Base-by-base conservation (phyloP, 2,888 invertebrate genomes). In the Iselma pallidipennis region DNA sequence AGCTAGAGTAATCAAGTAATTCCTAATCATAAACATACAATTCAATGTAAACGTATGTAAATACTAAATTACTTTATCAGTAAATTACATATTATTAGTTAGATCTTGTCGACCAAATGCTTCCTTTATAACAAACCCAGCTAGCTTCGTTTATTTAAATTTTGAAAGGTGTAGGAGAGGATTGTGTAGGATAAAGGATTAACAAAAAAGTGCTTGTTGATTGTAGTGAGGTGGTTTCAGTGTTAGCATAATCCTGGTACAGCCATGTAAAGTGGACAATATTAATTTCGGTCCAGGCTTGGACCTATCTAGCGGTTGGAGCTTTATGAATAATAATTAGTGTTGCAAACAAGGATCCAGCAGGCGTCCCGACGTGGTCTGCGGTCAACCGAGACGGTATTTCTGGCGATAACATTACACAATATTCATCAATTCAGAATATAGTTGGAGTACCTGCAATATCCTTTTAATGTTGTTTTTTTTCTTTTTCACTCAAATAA, bases 251-350 rank as follows among this genome's bases (percentile, higher is more conserved):
- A 73, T 73, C 73, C 74, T 71, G 57, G 72, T 71, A 74, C 70
- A 75, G 71, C 68, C 72, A 66, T 76, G 76, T 77, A 74, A 75
- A 77, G 74, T 76, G 75, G 75, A 75, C 71, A 77, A 79, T 80
- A 80, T 80, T 80, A 80, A 80, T 80, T 80, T 78, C 67, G 16
- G 76, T 75, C 74, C 73, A 76, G 75, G 75, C 73, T 71, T 71
- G 75, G 76, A 76, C 75, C 76, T 78, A 78, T 77, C 78, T 78
- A 73, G 71, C 72, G 79, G 78, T 76, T 73, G 74, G 73, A 71
- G 74, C 74, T 78, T 79, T 81, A 81, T 81, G 81, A 81, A 81
- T 81, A 80, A 80, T 81, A 81, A 81, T 81, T 80, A 80, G 78
- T 76, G 79, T 78, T 78, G 76, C 78, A 76, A 80, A 80, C 78